A percentile compares a stretch with the other conserved stretches of the same genome.
phyloP scores from a whole-genome alignment of 2,797 vertebrate genomes.

The Chromobotia macracanthus region DNA sequence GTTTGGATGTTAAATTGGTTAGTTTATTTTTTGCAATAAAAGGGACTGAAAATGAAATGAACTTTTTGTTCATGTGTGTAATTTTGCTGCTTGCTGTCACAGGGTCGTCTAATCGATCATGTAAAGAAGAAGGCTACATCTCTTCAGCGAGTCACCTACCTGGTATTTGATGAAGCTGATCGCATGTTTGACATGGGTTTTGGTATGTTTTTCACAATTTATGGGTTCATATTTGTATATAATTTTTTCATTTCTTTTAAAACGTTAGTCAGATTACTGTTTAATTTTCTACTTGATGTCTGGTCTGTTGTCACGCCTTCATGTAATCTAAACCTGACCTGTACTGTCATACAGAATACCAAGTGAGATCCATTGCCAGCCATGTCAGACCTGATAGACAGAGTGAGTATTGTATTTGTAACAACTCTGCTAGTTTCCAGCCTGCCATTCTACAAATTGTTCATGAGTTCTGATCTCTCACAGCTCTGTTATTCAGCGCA shows the following conservation, averaged over 20 bases:
- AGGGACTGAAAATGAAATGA: too few relatives aligned
- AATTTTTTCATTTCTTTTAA: background rate
- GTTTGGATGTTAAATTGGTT: too few relatives aligned
- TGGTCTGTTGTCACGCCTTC: background rate
- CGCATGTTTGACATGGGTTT: slow-evolving; percentile 99
- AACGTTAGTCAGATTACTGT: background rate
- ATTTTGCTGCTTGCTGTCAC: slow-evolving; percentile 2
- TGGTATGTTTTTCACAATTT: slow-evolving; percentile 77
- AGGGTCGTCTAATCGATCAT: slow-evolving; percentile 98
- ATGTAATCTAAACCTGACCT: background rate
- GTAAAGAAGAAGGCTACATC: slow-evolving; percentile 99
- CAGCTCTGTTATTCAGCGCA: slow-evolving; percentile 96
- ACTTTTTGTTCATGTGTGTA: background rate
- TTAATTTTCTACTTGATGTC: background rate
- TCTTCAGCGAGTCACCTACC: slow-evolving; percentile 94
- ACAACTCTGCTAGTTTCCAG: too few relatives aligned
- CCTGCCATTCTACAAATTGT: too few relatives aligned
- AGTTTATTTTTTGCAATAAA: too few relatives aligned
- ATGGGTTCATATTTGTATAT: background rate
- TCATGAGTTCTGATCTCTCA: slow-evolving; percentile 1
- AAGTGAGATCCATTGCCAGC: slow-evolving; percentile 94
- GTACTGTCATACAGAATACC: slow-evolving; percentile 84
- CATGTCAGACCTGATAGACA: slow-evolving; percentile 97
- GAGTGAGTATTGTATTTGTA: slow-evolving; percentile 80
- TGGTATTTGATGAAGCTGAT: slow-evolving; percentile 99